phyloP scores from a whole-genome alignment of 2,797 vertebrate genomes.

The Mallotus villosus region DNA sequence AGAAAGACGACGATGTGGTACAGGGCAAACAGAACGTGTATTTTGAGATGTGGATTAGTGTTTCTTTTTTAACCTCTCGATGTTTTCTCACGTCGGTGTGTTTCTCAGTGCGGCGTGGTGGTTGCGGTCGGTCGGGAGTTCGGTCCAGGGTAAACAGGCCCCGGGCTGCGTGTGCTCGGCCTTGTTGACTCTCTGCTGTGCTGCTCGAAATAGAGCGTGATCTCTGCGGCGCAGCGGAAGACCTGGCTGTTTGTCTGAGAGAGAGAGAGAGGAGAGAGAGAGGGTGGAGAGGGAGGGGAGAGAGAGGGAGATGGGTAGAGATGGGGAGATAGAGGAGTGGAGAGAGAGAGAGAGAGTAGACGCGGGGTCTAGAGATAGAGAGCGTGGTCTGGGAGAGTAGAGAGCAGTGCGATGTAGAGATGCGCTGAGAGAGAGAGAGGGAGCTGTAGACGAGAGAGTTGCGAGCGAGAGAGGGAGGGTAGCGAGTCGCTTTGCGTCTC shows the following conservation, averaged over 20 bases:
- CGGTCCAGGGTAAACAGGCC: conserved; percentile 50
- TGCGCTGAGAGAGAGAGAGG: too few relatives aligned
- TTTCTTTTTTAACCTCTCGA: not conserved
- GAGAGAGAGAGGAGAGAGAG: not conserved
- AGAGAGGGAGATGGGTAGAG: not conserved
- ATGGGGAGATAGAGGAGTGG: not conserved
- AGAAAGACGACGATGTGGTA: too few relatives aligned
- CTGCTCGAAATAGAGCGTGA: conserved; percentile 60
- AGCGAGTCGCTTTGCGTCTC: too few relatives aligned
- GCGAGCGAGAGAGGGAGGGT: too few relatives aligned
- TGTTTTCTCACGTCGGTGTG: not conserved
- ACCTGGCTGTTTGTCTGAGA: conserved; percentile 22
- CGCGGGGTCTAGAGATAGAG: too few relatives aligned
- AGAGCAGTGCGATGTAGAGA: too few relatives aligned
- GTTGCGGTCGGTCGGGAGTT: conserved; percentile 21
- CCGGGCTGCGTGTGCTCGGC: conserved; percentile 45
- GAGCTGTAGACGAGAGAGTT: too few relatives aligned
- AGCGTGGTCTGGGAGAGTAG: too few relatives aligned
- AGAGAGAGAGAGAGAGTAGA: not conserved
- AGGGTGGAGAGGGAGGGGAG: not conserved
- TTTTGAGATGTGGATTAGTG: too few relatives aligned
- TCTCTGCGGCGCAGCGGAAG: conserved; percentile 41
- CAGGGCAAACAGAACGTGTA: too few relatives aligned
- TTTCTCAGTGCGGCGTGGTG: not conserved
- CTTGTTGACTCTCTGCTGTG: conserved; percentile 49